phyloP scores from a whole-genome alignment of 2,888 invertebrate species.

The Penaeus monodon region DNA sequence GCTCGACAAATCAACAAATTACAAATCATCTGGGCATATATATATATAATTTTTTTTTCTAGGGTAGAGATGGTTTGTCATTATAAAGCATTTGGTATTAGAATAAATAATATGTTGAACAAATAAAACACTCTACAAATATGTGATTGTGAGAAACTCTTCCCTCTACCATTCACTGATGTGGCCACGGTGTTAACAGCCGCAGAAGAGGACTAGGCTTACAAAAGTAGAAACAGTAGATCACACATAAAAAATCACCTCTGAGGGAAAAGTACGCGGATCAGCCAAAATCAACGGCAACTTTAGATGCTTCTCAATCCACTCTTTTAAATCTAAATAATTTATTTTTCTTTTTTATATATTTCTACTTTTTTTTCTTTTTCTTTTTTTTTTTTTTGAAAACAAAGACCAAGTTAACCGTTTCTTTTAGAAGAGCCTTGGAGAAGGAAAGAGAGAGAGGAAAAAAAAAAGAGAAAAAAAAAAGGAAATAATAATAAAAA shows the following conservation, averaged over 20 bases:
- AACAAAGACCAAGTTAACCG: conserved; percentile 11
- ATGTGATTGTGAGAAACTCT: neutral
- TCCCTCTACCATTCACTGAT: conserved; percentile 33
- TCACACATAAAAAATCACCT: conserved; percentile 53
- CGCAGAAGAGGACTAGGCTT: conserved; percentile 55
- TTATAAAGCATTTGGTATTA: too few relatives aligned
- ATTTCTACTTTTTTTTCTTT: neutral
- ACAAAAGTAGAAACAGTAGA: conserved; percentile 59
- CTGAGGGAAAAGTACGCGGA: conserved; percentile 12
- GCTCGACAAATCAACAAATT: too few relatives aligned
- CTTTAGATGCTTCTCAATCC: conserved; percentile 13
- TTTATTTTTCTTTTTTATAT: too few relatives aligned
- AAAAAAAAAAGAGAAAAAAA: neutral
- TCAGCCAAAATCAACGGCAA: conserved; percentile 31
- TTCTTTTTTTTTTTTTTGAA: conserved; percentile 12
- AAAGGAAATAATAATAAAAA: neutral
- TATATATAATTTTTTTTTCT: too few relatives aligned
- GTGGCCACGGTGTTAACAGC: conserved; percentile 30
- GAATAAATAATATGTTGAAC: too few relatives aligned
- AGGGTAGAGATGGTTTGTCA: too few relatives aligned
- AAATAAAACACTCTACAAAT: conserved; percentile 1
- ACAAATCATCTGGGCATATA: too few relatives aligned
- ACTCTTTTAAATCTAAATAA: conserved; percentile 19
- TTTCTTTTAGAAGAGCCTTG: conserved; percentile 10
- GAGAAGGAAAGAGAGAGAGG: neutral